A percentile compares a stretch with the other conserved stretches of the same genome.
Evolutionary conservation across 2,797 vertebrate species (phyloP).

Genomic region (Argentina silus): DNA sequence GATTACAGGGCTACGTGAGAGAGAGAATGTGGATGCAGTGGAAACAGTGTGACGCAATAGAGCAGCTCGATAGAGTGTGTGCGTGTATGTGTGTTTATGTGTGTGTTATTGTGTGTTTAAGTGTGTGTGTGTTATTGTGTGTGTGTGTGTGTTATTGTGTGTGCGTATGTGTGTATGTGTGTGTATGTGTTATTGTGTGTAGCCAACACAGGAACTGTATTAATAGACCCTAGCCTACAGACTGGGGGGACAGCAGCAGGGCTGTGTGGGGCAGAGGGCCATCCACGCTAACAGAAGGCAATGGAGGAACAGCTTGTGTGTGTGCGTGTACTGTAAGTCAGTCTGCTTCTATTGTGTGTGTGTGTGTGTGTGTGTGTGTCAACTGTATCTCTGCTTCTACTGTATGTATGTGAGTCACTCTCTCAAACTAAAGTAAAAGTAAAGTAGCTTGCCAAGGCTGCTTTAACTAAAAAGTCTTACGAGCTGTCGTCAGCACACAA

Average conservation of each 20-base stretch:
- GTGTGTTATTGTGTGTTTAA: too few relatives aligned
- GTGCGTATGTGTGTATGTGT: too few relatives aligned
- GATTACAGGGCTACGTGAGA: too few relatives aligned
- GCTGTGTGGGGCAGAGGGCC: constrained; percentile 23
- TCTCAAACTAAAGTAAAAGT: background rate
- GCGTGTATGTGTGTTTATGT: too few relatives aligned
- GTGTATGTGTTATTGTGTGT: too few relatives aligned
- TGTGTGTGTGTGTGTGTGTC: constrained; percentile 23
- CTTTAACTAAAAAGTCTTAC: too few relatives aligned
- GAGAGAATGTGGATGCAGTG: too few relatives aligned
- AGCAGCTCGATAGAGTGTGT: too few relatives aligned
- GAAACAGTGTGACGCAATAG: too few relatives aligned
- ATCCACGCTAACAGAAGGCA: constrained; percentile 41
- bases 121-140: too few relatives aligned
- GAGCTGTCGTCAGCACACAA: constrained; percentile 18
- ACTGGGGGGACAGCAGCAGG: constrained; percentile 35
- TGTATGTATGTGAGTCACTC: constrained; percentile 25
- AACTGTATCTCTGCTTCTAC: constrained; percentile 18
- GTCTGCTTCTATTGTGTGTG: constrained; percentile 29
- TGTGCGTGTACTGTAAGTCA: constrained; percentile 24
- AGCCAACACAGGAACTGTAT: constrained; percentile 44
- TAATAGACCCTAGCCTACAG: constrained; percentile 18
- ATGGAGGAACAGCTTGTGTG: constrained; percentile 41
- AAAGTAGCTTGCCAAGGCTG: too few relatives aligned
- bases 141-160: too few relatives aligned